phyloP scores from a whole-genome alignment of 2,888 invertebrate genomes.

The Acleris sparsana region DNA sequence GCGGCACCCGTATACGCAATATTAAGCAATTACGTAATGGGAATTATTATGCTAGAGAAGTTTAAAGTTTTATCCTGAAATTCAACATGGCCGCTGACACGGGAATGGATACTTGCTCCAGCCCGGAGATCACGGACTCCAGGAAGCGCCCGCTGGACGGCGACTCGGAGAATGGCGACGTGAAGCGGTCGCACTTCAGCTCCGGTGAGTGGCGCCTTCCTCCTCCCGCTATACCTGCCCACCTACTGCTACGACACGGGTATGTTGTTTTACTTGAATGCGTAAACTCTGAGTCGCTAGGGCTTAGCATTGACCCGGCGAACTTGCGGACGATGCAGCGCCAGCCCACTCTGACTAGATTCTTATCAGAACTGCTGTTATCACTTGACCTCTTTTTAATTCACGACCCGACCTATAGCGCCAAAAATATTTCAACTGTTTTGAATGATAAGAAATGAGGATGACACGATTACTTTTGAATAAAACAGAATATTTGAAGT shows the following conservation, averaged over 20 bases:
- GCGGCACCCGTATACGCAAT: slow-evolving; percentile 74
- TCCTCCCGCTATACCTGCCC: slow-evolving; percentile 49
- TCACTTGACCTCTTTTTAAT: slow-evolving; percentile 75
- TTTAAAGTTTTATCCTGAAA: slow-evolving; percentile 83
- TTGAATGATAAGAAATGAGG: slow-evolving; percentile 34
- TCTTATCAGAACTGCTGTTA: slow-evolving; percentile 77
- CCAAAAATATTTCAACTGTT: slow-evolving; percentile 41
- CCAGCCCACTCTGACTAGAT: slow-evolving; percentile 67
- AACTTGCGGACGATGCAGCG: slow-evolving; percentile 60
- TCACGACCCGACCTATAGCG: slow-evolving; percentile 60
- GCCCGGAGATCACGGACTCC: slow-evolving; percentile 95
- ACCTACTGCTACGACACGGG: slow-evolving; percentile 36
- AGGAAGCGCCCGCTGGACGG: slow-evolving; percentile 94
- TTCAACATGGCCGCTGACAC: slow-evolving; percentile 95
- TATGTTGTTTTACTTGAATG: slow-evolving; percentile 61
- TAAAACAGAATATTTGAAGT: slow-evolving; percentile 7
- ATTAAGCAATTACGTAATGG: slow-evolving; percentile 82
- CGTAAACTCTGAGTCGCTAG: slow-evolving; percentile 71
- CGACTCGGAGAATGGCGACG: slow-evolving; percentile 94
- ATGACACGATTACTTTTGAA: slow-evolving; percentile 22
- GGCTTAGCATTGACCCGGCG: slow-evolving; percentile 76
- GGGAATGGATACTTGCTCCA: slow-evolving; percentile 97
- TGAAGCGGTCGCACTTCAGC: slow-evolving; percentile 95
- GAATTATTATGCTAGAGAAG: slow-evolving; percentile 84
- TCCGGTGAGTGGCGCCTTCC: slow-evolving; percentile 86